These are phyloP conservation scores for Nomia melanderi DNA, from an alignment of 1,140 invertebrate species.

Conservation along the genomic window DNA sequence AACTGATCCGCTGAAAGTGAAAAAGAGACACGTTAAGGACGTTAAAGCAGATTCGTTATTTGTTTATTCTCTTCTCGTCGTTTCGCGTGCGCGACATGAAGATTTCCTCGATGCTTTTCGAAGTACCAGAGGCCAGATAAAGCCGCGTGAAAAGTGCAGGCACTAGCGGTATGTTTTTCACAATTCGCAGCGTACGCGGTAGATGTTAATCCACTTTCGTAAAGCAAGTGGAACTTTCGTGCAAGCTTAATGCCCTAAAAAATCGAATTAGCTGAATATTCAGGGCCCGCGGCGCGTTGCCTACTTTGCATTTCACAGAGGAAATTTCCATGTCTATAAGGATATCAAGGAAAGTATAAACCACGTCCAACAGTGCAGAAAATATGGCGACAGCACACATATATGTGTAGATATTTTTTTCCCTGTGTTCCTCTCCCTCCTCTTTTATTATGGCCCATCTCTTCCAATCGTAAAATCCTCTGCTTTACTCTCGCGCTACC, in stretches of 20 bases:
- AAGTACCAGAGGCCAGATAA: neutral
- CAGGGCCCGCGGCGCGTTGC: slow-evolving; percentile 28
- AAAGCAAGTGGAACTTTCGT: slow-evolving; percentile 41
- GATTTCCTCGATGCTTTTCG: neutral
- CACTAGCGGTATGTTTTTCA: neutral
- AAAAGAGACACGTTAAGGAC: too few relatives aligned
- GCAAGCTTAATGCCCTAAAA: slow-evolving; percentile 44
- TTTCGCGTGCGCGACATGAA: too few relatives aligned
- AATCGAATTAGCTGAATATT: slow-evolving; percentile 47
- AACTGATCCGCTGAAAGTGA: too few relatives aligned
- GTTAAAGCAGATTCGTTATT: too few relatives aligned
- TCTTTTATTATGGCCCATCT: neutral
- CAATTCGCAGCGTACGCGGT: neutral
- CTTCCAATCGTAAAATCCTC: neutral
- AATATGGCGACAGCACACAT: slow-evolving; percentile 3
- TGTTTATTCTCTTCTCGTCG: too few relatives aligned
- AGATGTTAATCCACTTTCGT: slow-evolving; percentile 31
- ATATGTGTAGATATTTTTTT: too few relatives aligned
- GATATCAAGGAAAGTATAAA: slow-evolving; percentile 40
- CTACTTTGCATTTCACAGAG: slow-evolving; percentile 39
- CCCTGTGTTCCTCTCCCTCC: neutral
- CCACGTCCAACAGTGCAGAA: slow-evolving; percentile 16
- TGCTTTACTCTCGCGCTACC: neutral
- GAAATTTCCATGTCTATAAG: slow-evolving; percentile 44
- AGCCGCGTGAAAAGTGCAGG: neutral